Percentiles rank a stretch among this genome's conserved stretches.
Conservation (phyloP, 2,113 vertebrate genomes). For the Tetraodon nigroviridis region DNA sequence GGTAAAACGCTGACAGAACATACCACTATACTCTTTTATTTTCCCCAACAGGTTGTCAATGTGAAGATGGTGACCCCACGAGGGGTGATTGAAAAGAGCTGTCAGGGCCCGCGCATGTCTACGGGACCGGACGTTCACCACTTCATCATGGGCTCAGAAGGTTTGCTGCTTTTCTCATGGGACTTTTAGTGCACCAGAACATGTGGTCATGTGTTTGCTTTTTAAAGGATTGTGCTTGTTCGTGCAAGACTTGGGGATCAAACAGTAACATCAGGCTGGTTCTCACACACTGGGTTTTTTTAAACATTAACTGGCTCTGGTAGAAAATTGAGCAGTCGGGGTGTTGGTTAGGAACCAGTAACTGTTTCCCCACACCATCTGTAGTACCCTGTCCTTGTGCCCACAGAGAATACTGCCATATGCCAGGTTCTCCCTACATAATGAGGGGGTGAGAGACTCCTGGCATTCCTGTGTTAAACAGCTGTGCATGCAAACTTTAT, state of each 20-base stretch:
- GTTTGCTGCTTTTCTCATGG: conserved; percentile 63
- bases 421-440: conserved; percentile 63
- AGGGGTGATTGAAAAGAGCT: conserved; percentile 96
- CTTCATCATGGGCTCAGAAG: conserved; percentile 99
- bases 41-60: conserved; percentile 84
- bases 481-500: conserved; percentile 64
- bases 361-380: conserved; percentile 46
- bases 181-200: conserved; percentile 3
- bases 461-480: conserved; percentile 65
- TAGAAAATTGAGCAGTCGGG: conserved; percentile 29
- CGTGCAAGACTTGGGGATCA: conserved; percentile 28
- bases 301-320: conserved; percentile 55
- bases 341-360: conserved; percentile 43
- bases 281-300: conserved; percentile 45
- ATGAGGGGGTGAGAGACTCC: conserved; percentile 62
- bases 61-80: conserved; percentile 96
- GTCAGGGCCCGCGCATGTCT: conserved; percentile 94
- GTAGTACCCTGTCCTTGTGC: conserved; percentile 64
- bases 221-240: conserved; percentile 1
- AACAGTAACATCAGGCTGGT: conserved; percentile 42
- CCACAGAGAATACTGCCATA: conserved; percentile 70
- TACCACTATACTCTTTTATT: conserved; percentile 3
- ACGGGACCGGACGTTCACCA: conserved; percentile 96
- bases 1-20: not conserved
- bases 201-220: not conserved